These are phyloP conservation scores for Argya squamiceps DNA, from an alignment of 2,797 vertebrate species.

Conservation along the genomic window DNA sequence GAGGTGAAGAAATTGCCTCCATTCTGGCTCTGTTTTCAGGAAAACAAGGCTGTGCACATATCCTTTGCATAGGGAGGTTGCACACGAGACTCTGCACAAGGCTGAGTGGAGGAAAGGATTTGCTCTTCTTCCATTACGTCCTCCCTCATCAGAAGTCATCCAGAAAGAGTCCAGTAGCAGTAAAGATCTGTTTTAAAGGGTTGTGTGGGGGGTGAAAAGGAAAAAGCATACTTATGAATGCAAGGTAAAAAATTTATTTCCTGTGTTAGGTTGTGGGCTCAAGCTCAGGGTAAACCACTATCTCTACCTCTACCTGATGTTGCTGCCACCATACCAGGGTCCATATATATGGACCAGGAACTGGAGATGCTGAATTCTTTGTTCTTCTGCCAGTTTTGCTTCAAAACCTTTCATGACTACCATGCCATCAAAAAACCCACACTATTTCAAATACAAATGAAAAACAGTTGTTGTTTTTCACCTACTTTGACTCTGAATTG, in stretches of 20 bases:
- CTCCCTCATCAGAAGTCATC: neutral
- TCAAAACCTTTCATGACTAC: neutral
- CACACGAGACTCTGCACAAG: rapidly evolving
- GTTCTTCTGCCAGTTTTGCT: neutral
- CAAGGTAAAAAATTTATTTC: neutral
- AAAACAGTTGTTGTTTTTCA: neutral
- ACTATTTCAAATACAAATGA: neutral
- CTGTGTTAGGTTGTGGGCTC: neutral
- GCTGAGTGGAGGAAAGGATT: neutral
- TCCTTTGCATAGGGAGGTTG: neutral
- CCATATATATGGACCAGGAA: neutral
- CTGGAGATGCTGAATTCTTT: neutral
- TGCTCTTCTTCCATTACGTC: neutral
- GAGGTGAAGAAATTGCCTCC: neutral
- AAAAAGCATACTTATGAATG: neutral
- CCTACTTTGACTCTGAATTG: neutral
- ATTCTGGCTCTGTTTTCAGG: neutral
- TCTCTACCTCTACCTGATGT: neutral
- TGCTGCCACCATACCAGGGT: neutral
- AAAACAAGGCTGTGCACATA: neutral
- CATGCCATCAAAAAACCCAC: neutral
- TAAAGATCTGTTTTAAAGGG: neutral
- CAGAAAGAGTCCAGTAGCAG: neutral
- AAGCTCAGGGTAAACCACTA: neutral
- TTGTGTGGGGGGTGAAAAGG: neutral